Evolutionary conservation across 2,888 invertebrate genomes (phyloP).

Genomic region (Catocala fraxini): DNA sequence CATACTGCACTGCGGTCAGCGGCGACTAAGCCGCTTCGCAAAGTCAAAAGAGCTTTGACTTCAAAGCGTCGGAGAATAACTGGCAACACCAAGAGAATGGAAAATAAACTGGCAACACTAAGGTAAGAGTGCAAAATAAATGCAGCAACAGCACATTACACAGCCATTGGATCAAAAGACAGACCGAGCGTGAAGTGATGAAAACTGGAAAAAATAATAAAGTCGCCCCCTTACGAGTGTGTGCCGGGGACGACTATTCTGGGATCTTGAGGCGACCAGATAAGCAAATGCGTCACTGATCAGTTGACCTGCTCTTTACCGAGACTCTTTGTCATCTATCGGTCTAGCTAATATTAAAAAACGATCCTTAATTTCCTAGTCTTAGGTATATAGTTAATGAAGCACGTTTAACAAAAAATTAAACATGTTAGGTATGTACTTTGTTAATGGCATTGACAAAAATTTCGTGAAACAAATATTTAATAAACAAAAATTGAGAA

Average conservation of each 20-base stretch:
- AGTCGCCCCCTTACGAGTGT: conserved; percentile 67
- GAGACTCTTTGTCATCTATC: conserved; percentile 13
- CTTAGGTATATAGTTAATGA: too few species aligned
- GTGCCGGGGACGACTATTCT: conserved; percentile 74
- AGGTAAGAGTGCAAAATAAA: conserved; percentile 85
- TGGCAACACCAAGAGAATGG: conserved; percentile 79
- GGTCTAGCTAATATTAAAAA: not conserved
- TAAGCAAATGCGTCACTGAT: conserved; percentile 31
- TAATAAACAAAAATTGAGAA: too few species aligned
- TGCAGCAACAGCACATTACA: conserved; percentile 84
- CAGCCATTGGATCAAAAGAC: conserved; percentile 86
- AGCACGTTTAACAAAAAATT: too few species aligned
- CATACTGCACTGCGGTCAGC: conserved; percentile 77
- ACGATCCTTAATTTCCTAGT: not conserved
- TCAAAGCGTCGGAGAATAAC: conserved; percentile 82
- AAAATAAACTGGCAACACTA: conserved; percentile 77
- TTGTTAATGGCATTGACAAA: too few species aligned
- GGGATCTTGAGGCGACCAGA: conserved; percentile 62
- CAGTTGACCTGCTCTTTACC: conserved; percentile 35
- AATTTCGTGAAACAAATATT: too few species aligned
- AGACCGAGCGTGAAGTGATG: conserved; percentile 85
- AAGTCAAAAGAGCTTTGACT: conserved; percentile 85
- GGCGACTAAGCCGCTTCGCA: conserved; percentile 66
- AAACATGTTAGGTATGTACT: too few species aligned
- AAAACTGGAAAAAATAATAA: conserved; percentile 84